Evolutionary conservation across 2,888 invertebrate species (phyloP), one percentile per base, ranked within the genome.

Genomic region (Melikaiella ostensackeni): DNA sequence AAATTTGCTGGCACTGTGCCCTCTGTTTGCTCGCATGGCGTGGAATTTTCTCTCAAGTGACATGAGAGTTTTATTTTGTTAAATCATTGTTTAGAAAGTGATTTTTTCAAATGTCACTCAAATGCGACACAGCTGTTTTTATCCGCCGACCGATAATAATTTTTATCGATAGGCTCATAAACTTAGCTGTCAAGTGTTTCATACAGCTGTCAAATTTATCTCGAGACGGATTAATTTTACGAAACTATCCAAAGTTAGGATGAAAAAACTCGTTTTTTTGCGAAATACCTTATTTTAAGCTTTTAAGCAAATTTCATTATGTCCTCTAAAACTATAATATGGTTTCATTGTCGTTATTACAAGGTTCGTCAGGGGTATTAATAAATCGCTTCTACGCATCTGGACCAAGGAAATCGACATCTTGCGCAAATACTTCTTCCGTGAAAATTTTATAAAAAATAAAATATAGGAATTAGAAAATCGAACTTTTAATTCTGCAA

Each of bases 1-100:
- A 70, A 70, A 50, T 70, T 70, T 50, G 11, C 46, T 70, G 70
- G 70, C 70, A 50, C 4, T 30, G n/a, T 27, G 70, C 70, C 70
- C 13, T 27, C 27, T 70, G 50, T 70, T 70, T 19, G 27, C 19
- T 27, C 19, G 50, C 66, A 46, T 46, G n/a, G 30, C 50, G n/a
- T 50, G 50, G n/a, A 50, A 50, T 70, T 50, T 50, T 50, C 50
- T 50, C 30, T 30, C 5, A n/a, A 50, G 19, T 30, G 1, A 50
- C 27, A 46, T 2, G 30, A n/a, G 0, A 30, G 8, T 57, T 21
- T 57, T 57, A 4, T 57, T 50, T n/a, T 70, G 33, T 70, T 30
- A 66, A 66, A 30, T 46, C 1, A 46, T 19, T 70, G 11, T n/a
- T 50, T 30, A 30, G 6, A 46, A 70, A 70, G 11, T 24, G 11